Evolutionary conservation across 2,888 invertebrate species (phyloP), one percentile per base, ranked within the genome.

Genomic region (Mantis religiosa): DNA sequence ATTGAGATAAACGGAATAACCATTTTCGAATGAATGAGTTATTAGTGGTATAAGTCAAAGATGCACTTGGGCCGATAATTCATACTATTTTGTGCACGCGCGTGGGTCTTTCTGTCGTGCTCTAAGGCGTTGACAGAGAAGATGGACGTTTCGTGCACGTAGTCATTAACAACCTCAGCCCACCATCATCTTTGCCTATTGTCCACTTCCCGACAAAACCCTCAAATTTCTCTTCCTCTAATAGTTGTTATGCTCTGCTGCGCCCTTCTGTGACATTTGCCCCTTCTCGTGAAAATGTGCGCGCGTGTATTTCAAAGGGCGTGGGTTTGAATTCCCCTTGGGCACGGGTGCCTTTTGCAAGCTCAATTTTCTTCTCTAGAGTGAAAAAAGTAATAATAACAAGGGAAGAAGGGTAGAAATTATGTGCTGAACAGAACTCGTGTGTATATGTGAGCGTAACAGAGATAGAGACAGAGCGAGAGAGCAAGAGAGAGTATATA

Each of bases 91-190:
- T 71, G 20, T 71, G 54, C 54, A 71, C 54, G 54, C 54, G 54
- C 54, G 54, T 71, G 54, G 54, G 54, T 25, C 15, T 71, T 71
- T 20, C 54, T 71, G 25, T 15, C 54, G 54, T 71, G 54, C 54
- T 20, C 54, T 71, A 25, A 71, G 54, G 54, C 54, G 54, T 71
- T 25, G 54, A 71, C 54, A 71, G 54, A 25, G 54, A 71, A 71
- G 86, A 86, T 28, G 71, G 86, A 86, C 86, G 81, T 86, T 86
- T 86, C 86, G 86, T 86, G 86, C 81, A 28, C 27, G 15, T n/a
- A 81, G 81, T 81, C 86, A 86, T 86, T 86, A 86, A 54, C 28
- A 71, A 20, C 54, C 54, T 71, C 54, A 71, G 25, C 54, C 54
- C 54, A 71, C 54, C 54, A 71, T 71, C 54, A 20, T 25, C 54